Evolutionary conservation across 2,888 invertebrate species (phyloP), one percentile per base, ranked within the genome.

Genomic region (Chironomus riparius): DNA sequence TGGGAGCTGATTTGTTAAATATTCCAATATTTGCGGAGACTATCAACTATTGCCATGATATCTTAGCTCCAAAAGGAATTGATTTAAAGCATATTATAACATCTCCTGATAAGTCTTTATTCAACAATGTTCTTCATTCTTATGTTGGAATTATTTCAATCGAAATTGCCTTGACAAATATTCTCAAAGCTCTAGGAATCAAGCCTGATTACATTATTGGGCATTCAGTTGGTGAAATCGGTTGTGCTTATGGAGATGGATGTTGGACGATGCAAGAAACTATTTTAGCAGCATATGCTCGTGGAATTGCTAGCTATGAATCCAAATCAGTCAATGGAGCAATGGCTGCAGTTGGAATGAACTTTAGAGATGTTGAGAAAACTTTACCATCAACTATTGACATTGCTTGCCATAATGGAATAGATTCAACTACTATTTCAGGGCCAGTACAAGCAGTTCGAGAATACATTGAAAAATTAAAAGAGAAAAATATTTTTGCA

Each of bases 191-290:
- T 15, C 80, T 86, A 70, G 89, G 88, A 13, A 84, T 92, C 61
- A 82, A 83, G 68, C 89, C 91, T 61, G 89, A 90, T 80, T 87
- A 88, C n/a, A 86, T 90, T 77, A 86, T 90, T 76, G 91, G 95
- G 38, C 94, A 95, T 83, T 95, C 95, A 15, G 92, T 93, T 0
- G 96, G 96, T 24, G 96, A 96, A 82, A 86, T 96, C 4, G 94
- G 93, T 4, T 95, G 95, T 83, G 94, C 94, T 0, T 96, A 96
- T 83, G 94, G 93, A 4, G 96, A 96, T 81, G 94, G 93, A 1
- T 91, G 92, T 80, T 88, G 95, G 79, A 92, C 93, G 0, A 88
- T 90, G 0, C 92, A 93, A 80, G 90, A 94, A 83, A 91, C 92
- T 85, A 89, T 95, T 77, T 83, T 92, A 21, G 87, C 90, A 3